phyloP scores from a whole-genome alignment of 1,140 invertebrate genomes.

The Arctopsyche grandis region DNA sequence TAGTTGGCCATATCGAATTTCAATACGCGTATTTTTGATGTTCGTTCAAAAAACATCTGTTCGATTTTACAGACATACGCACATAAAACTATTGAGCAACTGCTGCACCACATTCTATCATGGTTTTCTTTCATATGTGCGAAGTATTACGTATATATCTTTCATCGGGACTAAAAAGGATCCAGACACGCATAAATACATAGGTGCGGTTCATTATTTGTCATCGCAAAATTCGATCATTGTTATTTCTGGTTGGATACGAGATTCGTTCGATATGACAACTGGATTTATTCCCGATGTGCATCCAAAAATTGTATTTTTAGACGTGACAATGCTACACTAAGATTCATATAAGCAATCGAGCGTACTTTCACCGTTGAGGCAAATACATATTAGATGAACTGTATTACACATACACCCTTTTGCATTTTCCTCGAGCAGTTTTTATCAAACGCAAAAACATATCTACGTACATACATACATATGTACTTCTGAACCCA shows the following conservation, averaged over 20 bases:
- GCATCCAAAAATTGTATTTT: not conserved
- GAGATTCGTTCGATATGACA: not conserved
- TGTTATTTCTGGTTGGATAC: not conserved
- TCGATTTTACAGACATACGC: not conserved
- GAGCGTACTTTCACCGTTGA: too few relatives aligned
- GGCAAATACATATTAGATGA: too few relatives aligned
- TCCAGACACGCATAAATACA: too few relatives aligned
- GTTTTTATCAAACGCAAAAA: not conserved
- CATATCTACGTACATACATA: not conserved
- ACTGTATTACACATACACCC: too few relatives aligned
- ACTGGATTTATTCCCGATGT: constrained; percentile 7
- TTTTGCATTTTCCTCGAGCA: too few relatives aligned
- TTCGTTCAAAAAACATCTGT: constrained; percentile 14
- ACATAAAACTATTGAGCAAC: too few relatives aligned
- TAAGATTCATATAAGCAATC: too few relatives aligned
- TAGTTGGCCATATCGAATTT: not conserved
- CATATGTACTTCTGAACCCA: not conserved
- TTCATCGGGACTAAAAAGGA: too few relatives aligned
- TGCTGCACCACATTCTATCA: too few relatives aligned
- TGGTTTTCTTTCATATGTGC: too few relatives aligned
- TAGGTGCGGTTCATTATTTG: not conserved
- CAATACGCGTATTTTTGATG: not conserved
- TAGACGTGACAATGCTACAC: too few relatives aligned
- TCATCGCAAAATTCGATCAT: not conserved
- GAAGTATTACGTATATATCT: too few relatives aligned